Conservation (phyloP, 2,888 invertebrate genomes). For the Yponomeuta cagnagella region DNA sequence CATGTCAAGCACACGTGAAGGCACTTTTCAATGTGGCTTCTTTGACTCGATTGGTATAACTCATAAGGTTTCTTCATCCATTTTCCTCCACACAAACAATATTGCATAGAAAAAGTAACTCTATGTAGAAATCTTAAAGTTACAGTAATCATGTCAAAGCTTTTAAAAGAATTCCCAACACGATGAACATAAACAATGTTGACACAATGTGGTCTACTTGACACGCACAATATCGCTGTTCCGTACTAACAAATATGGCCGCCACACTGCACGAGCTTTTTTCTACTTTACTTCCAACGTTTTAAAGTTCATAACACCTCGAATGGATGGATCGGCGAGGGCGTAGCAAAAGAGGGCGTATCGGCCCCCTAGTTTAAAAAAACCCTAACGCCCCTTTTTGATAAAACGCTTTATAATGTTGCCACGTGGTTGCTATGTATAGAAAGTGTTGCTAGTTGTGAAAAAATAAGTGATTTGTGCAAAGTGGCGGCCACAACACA, state of each 20-base stretch:
- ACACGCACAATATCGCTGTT: slow-evolving; percentile 66
- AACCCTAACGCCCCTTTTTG: slow-evolving; percentile 16
- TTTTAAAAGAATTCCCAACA: slow-evolving; percentile 21
- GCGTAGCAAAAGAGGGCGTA: not conserved
- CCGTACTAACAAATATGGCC: slow-evolving; percentile 64
- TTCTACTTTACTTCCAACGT: not conserved
- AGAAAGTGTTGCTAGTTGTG: no score
- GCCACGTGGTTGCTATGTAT: slow-evolving; percentile 16
- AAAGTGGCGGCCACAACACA: slow-evolving; percentile 53
- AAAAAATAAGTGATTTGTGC: slow-evolving; percentile 29
- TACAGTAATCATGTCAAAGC: not conserved
- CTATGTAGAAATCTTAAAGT: not conserved
- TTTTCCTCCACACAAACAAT: not conserved
- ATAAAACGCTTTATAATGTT: slow-evolving; percentile 27
- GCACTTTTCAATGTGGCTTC: not conserved
- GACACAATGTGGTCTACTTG: slow-evolving; percentile 71
- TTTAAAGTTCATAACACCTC: not conserved
- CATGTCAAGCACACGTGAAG: slow-evolving; percentile 17
- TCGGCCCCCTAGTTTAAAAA: not conserved
- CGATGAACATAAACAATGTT: slow-evolving; percentile 28
- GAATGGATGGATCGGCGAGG: not conserved
- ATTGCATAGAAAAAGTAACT: not conserved
- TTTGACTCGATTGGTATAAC: not conserved
- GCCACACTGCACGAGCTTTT: slow-evolving; percentile 40
- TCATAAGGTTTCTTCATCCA: not conserved